phyloP scores from a whole-genome alignment of 2,797 vertebrate genomes.

The Salarias fasciatus region DNA sequence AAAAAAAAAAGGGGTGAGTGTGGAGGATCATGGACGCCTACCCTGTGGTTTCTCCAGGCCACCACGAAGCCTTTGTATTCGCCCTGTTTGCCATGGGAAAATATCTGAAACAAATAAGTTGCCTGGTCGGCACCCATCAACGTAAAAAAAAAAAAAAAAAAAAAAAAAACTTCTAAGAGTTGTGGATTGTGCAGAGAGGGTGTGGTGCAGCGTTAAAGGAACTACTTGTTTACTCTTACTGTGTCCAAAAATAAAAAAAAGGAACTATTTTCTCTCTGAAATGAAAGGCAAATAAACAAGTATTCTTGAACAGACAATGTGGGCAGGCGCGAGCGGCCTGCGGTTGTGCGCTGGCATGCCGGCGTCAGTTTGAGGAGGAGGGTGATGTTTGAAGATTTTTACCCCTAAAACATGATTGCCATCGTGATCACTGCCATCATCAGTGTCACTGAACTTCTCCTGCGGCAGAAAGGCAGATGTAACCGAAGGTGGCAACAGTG shows the following conservation, averaged over 20 bases:
- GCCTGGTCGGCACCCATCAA: conserved; percentile 75
- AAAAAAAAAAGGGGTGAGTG: conserved; percentile 39
- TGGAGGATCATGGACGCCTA: conserved; percentile 75
- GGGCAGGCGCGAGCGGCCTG: conserved; percentile 54
- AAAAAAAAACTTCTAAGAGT: conserved; percentile 75
- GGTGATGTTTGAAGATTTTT: conserved; percentile 40
- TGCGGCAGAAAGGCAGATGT: neutral
- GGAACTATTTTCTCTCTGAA: conserved; percentile 72
- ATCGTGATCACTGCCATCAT: conserved; percentile 24
- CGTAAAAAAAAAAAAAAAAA: conserved; percentile 35
- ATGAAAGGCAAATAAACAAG: conserved; percentile 79
- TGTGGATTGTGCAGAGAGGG: conserved; percentile 77
- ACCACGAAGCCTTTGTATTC: conserved; percentile 82
- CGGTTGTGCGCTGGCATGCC: conserved; percentile 51
- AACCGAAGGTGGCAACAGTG: no score
- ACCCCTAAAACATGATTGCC: conserved; percentile 34
- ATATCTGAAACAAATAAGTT: conserved; percentile 84
- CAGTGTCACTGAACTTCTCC: neutral
- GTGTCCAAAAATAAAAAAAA: conserved; percentile 73
- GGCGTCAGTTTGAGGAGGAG: conserved; percentile 41
- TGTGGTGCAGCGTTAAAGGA: conserved; percentile 68
- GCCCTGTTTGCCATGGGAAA: conserved; percentile 83
- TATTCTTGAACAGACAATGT: conserved; percentile 72
- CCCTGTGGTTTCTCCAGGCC: conserved; percentile 78
- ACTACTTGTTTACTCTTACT: conserved; percentile 78